Evolutionary conservation across 2,888 invertebrate species (phyloP).

Genomic region (Ormyrus pomaceus): DNA sequence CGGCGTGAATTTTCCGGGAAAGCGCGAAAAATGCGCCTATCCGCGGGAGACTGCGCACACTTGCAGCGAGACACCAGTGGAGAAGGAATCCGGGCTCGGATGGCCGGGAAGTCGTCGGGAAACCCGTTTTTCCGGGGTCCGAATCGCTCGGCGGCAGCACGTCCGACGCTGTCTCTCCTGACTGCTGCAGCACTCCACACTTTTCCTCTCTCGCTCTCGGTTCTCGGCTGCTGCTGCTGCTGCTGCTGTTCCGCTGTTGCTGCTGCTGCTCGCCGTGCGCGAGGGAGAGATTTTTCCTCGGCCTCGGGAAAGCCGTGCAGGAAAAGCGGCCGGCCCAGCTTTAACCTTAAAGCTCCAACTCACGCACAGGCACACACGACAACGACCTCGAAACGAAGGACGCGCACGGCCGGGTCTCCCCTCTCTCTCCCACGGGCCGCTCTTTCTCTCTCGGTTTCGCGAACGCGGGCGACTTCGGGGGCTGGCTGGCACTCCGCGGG

Average conservation of each 20-base stretch:
- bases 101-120: not conserved
- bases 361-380: not conserved
- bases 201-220: not conserved
- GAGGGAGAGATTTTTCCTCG: too few relatives aligned
- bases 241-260: too few relatives aligned
- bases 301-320: too few relatives aligned
- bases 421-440: not conserved
- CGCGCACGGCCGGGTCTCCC: constrained; percentile 1
- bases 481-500: too few relatives aligned
- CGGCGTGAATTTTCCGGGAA: not conserved
- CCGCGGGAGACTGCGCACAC: too few relatives aligned
- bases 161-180: not conserved
- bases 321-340: not conserved
- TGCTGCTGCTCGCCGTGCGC: too few relatives aligned
- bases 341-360: constrained; percentile 22
- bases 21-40: too few relatives aligned
- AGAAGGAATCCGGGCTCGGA: not conserved
- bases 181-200: too few relatives aligned
- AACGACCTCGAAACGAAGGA: constrained; percentile 44
- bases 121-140: not conserved
- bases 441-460: too few relatives aligned
- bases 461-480: too few relatives aligned
- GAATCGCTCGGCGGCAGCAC: not conserved
- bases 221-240: not conserved
- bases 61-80: not conserved